Conservation (phyloP, 2,113 vertebrate species). For the Platichthys flesus region DNA sequence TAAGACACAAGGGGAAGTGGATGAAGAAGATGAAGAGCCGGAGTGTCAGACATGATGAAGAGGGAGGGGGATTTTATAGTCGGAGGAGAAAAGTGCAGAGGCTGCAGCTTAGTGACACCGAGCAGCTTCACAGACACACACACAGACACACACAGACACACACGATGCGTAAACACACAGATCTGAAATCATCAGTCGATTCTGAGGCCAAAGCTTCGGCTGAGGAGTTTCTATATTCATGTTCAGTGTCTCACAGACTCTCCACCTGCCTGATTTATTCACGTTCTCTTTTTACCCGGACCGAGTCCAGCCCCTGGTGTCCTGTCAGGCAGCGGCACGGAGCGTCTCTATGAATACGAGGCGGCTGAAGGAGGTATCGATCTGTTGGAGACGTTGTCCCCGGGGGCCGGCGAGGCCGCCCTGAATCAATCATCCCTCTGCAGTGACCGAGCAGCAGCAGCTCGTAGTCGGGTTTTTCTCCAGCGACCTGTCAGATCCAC, state of each 20-base stretch:
- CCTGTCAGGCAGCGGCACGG: not conserved
- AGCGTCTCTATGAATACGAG: constrained; percentile 1
- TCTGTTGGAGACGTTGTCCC: not conserved
- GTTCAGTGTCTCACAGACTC: too few species aligned
- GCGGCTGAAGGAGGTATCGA: constrained; percentile 23
- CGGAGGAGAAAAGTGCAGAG: constrained; percentile 53
- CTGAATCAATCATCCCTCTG: constrained; percentile 58
- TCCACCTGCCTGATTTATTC: not conserved
- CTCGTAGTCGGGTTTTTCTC: constrained; percentile 33
- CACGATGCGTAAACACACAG: constrained; percentile 15
- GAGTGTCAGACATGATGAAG: constrained; percentile 45
- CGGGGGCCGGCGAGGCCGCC: constrained; percentile 32
- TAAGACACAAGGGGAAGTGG: not conserved
- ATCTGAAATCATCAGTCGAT: not conserved
- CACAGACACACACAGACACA: not conserved
- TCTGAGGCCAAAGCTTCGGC: too few species aligned
- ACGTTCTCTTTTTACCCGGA: not conserved
- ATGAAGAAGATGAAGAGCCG: not conserved
- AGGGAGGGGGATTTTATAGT: constrained; percentile 59
- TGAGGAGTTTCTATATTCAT: too few species aligned
- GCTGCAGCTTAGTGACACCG: constrained; percentile 50
- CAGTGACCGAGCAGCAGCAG: not conserved
- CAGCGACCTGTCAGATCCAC: constrained; percentile 16
- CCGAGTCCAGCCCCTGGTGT: not conserved
- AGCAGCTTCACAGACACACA: not conserved